These are phyloP conservation scores for Drosophila merina DNA, from an alignment of 2,888 invertebrate species.

Conservation along the genomic window DNA sequence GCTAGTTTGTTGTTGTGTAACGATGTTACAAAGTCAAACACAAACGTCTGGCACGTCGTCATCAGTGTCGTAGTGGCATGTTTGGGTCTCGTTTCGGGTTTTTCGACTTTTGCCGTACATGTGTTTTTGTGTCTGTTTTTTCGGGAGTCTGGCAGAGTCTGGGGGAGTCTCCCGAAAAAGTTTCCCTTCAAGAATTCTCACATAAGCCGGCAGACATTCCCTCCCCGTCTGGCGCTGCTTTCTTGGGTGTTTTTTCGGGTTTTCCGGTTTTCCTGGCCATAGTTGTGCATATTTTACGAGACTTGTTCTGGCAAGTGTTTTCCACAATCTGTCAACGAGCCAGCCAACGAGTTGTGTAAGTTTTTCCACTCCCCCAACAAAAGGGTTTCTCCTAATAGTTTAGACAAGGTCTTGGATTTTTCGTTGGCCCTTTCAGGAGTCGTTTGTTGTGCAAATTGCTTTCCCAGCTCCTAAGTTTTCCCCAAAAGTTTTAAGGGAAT, in stretches of 20 bases:
- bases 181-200: slow-evolving; percentile 56
- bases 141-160: slow-evolving; percentile 5
- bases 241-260: slow-evolving; percentile 12
- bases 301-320: slow-evolving; percentile 65
- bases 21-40: slow-evolving; percentile 76
- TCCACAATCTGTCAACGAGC: slow-evolving; percentile 68
- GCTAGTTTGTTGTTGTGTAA: slow-evolving; percentile 69
- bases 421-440: slow-evolving; percentile 14
- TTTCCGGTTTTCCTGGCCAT: slow-evolving; percentile 17
- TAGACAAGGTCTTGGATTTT: slow-evolving; percentile 21
- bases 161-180: slow-evolving; percentile 19
- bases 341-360: slow-evolving; percentile 49
- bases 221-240: slow-evolving; percentile 39
- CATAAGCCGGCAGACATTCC: slow-evolving; percentile 54
- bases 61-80: slow-evolving; percentile 49
- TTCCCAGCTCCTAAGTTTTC: slow-evolving; percentile 62
- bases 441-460: slow-evolving; percentile 51
- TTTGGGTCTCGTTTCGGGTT: slow-evolving; percentile 21
- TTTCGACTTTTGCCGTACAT: slow-evolving; percentile 27
- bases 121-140: slow-evolving; percentile 42
- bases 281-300: slow-evolving; percentile 56
- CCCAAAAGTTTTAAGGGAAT: slow-evolving; percentile 26
- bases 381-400: slow-evolving; percentile 14
- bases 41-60: slow-evolving; percentile 69
- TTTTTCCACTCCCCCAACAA: slow-evolving; percentile 40